Evolutionary conservation across 2,797 vertebrate genomes (phyloP).

Genomic region (Potorous gilbertii): DNA sequence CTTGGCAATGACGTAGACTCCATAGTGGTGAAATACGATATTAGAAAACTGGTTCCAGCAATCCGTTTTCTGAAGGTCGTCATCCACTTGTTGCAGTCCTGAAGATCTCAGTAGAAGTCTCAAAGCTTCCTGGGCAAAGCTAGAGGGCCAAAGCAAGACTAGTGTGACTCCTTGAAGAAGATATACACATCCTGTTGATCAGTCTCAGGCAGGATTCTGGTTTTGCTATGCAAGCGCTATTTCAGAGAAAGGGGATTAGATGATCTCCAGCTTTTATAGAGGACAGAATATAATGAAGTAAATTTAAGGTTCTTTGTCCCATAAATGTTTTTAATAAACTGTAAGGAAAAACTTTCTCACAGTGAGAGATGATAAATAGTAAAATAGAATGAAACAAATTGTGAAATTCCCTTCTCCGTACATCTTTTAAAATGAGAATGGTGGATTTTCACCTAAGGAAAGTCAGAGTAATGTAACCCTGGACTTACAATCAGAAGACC

Average conservation of each 20-base stretch:
- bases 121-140: slow-evolving; percentile 66
- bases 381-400: not conserved
- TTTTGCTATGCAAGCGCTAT: not conserved
- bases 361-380: not conserved
- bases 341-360: not conserved
- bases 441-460: not conserved
- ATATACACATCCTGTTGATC: not conserved
- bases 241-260: not conserved
- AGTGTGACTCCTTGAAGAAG: not conserved
- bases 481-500: not conserved
- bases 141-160: slow-evolving; percentile 25
- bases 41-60: slow-evolving; percentile 63
- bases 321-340: not conserved
- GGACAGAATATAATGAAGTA: not conserved
- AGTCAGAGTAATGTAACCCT: not conserved
- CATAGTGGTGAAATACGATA: not conserved
- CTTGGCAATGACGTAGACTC: slow-evolving; percentile 66
- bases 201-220: not conserved
- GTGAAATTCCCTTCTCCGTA: not conserved
- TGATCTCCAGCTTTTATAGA: not conserved
- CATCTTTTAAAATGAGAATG: slow-evolving; percentile 1
- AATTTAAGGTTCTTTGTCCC: not conserved
- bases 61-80: slow-evolving; percentile 10
- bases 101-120: slow-evolving; percentile 67
- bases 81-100: slow-evolving; percentile 63